These are phyloP conservation scores for Microctonus aethiopoides DNA, from an alignment of 2,888 invertebrate species.

Conservation along the genomic window DNA sequence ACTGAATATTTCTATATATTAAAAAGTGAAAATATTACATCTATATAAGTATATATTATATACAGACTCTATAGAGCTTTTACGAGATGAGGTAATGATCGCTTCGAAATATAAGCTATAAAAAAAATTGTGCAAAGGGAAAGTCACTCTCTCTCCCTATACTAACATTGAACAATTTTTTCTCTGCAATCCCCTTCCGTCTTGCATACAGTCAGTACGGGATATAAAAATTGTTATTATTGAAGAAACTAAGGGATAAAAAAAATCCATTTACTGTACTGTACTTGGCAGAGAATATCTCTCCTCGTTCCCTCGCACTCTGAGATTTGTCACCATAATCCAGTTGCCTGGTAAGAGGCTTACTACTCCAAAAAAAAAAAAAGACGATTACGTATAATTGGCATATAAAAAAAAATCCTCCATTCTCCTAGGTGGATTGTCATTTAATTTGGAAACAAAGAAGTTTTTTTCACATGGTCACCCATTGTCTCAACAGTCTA, in stretches of 20 bases:
- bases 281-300: background rate
- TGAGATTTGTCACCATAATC: slow-evolving; percentile 39
- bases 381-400: slow-evolving; percentile 55
- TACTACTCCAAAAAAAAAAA: slow-evolving; percentile 30
- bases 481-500: background rate
- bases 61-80: background rate
- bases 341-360: slow-evolving; percentile 49
- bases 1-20: background rate
- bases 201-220: background rate
- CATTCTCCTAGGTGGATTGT: background rate
- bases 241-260: background rate
- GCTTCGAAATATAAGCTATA: slow-evolving; percentile 19
- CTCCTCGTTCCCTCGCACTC: background rate
- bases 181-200: background rate
- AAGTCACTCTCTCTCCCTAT: slow-evolving; percentile 1
- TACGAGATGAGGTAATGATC: slow-evolving; percentile 25
- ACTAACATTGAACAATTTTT: slow-evolving; percentile 4
- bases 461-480: background rate
- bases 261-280: background rate
- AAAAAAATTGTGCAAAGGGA: slow-evolving; percentile 26
- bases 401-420: slow-evolving; percentile 41
- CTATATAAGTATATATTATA: too few relatives aligned
- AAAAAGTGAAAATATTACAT: background rate
- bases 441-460: slow-evolving; percentile 8
- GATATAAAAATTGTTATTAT: slow-evolving; percentile 27